These are phyloP conservation scores for Spheniscus humboldti DNA, from an alignment of 2,797 vertebrate genomes.

Conservation along the genomic window DNA sequence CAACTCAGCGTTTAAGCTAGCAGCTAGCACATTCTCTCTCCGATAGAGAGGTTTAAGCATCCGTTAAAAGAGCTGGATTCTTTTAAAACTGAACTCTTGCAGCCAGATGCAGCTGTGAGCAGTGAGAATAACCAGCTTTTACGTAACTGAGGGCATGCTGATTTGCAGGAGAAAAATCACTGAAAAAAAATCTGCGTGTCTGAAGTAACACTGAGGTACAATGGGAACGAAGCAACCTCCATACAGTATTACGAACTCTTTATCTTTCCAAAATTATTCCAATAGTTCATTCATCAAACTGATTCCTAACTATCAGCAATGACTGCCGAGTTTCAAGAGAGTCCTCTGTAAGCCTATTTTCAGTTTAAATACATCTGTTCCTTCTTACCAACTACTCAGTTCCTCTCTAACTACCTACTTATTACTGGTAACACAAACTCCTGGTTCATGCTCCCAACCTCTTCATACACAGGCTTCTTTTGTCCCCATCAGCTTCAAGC, in stretches of 20 bases:
- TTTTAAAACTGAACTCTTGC: not conserved
- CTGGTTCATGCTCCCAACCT: not conserved
- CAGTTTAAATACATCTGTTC: not conserved
- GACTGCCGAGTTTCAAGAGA: not conserved
- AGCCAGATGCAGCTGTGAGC: not conserved
- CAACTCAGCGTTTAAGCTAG: not conserved
- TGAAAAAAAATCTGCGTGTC: not conserved
- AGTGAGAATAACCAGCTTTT: not conserved
- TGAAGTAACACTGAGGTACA: not conserved
- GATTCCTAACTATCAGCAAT: rapidly evolving
- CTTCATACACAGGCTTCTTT: not conserved
- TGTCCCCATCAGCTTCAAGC: not conserved
- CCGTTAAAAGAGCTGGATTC: not conserved
- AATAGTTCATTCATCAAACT: not conserved
- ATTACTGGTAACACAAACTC: not conserved
- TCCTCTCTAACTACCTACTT: not conserved
- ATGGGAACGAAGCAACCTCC: rapidly evolving
- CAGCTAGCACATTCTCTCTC: not conserved
- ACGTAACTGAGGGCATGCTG: not conserved
- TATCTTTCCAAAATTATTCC: not conserved
- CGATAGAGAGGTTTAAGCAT: not conserved
- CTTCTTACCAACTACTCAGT: not conserved
- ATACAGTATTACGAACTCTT: rapidly evolving
- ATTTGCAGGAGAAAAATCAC: not conserved
- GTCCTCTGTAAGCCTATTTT: not conserved